A percentile compares a stretch with the other conserved stretches of the same genome.
Conservation (phyloP, 2,113 vertebrate genomes). For the Rhabdomys dilectus region DNA sequence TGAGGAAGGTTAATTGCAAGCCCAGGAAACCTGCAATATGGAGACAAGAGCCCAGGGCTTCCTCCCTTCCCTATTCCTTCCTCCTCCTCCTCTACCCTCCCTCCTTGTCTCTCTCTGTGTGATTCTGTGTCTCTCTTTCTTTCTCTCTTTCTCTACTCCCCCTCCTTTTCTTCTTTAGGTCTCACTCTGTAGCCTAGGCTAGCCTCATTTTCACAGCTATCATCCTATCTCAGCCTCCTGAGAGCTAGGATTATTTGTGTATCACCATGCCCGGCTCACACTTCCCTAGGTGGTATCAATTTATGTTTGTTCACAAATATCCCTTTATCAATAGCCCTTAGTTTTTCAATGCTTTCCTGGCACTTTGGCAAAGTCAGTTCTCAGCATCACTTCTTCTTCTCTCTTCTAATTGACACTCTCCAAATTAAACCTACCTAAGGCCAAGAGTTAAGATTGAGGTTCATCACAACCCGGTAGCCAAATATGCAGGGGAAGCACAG, state of each 20-base stretch:
- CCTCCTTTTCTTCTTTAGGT: background rate
- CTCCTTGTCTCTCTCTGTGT: background rate
- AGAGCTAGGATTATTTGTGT: background rate
- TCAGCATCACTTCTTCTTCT: background rate
- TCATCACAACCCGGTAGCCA: conserved; percentile 1
- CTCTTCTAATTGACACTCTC: conserved; percentile 19
- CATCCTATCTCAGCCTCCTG: background rate
- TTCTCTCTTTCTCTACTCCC: no score
- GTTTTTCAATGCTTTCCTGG: conserved; percentile 14
- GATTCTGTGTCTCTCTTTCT: background rate
- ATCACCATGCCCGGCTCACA: background rate
- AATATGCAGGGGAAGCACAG: conserved; percentile 21
- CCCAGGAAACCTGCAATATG: background rate
- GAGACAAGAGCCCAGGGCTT: background rate
- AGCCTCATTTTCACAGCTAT: background rate
- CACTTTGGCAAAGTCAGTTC: background rate
- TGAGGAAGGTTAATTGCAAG: background rate
- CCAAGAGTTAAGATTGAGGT: conserved; percentile 30
- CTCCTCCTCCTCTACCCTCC: background rate
- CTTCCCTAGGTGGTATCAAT: background rate
- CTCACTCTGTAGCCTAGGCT: background rate
- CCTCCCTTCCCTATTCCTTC: background rate
- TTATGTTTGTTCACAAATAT: background rate
- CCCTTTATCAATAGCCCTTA: background rate
- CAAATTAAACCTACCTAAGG: background rate